These are phyloP conservation scores for cattle (Bos taurus) DNA, from an alignment of 2,113 vertebrate genomes.

Conservation along the genomic window ARS-UCD2.0 NC_037331.1:80347501-80348000, in stretches of 20 bases:
- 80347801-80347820: not conserved
- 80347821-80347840: not conserved
- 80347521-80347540: not conserved
- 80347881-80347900: not conserved
- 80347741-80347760: conserved; percentile 24
- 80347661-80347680: not conserved
- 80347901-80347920: not conserved
- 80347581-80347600: not conserved
- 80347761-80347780: not conserved
- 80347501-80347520: not conserved
- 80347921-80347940: not conserved
- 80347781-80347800: not conserved
- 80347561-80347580: not conserved
- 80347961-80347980: not conserved
- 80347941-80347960: not conserved
- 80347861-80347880: not conserved
- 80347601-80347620: not conserved
- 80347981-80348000: not conserved
- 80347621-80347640: not conserved
- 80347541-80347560: not conserved
- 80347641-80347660: not conserved
- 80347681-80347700: conserved; percentile 6
- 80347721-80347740: not conserved
- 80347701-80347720: not conserved
- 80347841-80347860: not conserved